A percentile compares a stretch with the other conserved stretches of the same genome.
phyloP scores from a whole-genome alignment of 2,113 vertebrate species.

The Platichthys stellatus region DNA sequence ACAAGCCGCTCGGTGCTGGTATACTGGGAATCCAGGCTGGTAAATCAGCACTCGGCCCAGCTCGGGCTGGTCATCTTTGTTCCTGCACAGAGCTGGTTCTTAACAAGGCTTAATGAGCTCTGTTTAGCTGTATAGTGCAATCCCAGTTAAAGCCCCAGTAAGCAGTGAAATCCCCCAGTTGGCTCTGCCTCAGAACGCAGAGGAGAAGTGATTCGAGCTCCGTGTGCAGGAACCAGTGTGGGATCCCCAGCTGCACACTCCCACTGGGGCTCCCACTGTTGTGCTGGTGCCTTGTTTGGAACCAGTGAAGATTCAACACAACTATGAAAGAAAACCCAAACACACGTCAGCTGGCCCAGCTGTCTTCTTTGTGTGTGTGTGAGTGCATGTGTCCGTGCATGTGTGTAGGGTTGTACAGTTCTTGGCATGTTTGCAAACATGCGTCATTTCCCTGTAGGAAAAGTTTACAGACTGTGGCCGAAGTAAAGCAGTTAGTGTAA shows the following conservation, averaged over 20 bases:
- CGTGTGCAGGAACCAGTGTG: background rate
- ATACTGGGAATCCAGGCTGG: slow-evolving; percentile 4
- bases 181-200: background rate
- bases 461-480: slow-evolving; percentile 49
- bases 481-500: slow-evolving; percentile 65
- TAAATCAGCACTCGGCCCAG: too few relatives aligned
- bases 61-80: slow-evolving; percentile 21
- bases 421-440: slow-evolving; percentile 60
- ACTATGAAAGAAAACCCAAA: slow-evolving; percentile 7
- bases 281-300: too few relatives aligned
- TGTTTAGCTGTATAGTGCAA: slow-evolving; percentile 6
- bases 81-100: slow-evolving; percentile 9
- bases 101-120: slow-evolving; percentile 42
- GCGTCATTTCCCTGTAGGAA: slow-evolving; percentile 58
- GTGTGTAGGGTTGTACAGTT: slow-evolving; percentile 16
- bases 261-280: background rate
- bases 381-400: slow-evolving; percentile 9
- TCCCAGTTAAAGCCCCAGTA: slow-evolving; percentile 29
- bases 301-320: background rate
- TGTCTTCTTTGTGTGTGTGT: slow-evolving; percentile 14
- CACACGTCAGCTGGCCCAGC: slow-evolving; percentile 27
- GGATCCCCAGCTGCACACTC: too few relatives aligned
- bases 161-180: slow-evolving; percentile 13
- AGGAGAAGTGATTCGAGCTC: slow-evolving; percentile 15
- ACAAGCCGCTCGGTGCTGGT: slow-evolving; percentile 22